phyloP scores from a whole-genome alignment of 2,797 vertebrate species.

The Sebastiscus tertius region DNA sequence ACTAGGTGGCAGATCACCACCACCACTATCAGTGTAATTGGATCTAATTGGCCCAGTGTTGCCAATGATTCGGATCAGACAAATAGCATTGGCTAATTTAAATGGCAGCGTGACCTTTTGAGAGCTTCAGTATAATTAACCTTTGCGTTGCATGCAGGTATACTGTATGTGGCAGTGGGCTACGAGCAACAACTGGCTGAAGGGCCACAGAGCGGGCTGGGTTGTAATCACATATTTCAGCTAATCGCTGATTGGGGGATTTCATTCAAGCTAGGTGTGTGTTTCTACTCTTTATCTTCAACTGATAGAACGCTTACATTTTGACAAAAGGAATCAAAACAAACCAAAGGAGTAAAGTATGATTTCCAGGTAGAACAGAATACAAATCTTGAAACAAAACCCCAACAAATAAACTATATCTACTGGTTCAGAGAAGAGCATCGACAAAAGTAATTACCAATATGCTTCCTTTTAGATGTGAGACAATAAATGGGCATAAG shows the following conservation, averaged over 20 bases:
- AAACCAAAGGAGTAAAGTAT: background rate
- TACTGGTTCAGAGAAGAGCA: background rate
- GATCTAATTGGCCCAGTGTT: slow-evolving; percentile 83
- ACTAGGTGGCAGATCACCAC: slow-evolving; percentile 63
- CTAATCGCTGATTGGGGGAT: slow-evolving; percentile 19
- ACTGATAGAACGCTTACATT: background rate
- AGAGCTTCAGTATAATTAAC: slow-evolving; percentile 83
- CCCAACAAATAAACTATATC: background rate
- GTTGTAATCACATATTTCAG: slow-evolving; percentile 41
- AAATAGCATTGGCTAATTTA: slow-evolving; percentile 82
- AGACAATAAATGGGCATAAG: background rate
- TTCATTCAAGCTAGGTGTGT: background rate
- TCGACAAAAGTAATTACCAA: background rate
- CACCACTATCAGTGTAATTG: slow-evolving; percentile 77
- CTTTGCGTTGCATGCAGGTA: slow-evolving; percentile 75
- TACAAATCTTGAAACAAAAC: background rate
- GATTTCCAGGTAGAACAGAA: background rate
- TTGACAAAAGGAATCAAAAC: background rate
- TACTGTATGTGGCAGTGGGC: slow-evolving; percentile 65
- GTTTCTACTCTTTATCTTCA: background rate
- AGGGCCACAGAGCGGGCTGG: slow-evolving; percentile 22
- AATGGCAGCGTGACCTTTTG: slow-evolving; percentile 81
- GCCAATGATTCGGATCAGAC: slow-evolving; percentile 80
- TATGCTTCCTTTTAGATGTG: background rate
- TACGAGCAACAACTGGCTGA: slow-evolving; percentile 35